Evolutionary conservation across 2,113 vertebrate species (phyloP), one percentile per base, ranked within the genome.

Genomic region (human): DNA sequence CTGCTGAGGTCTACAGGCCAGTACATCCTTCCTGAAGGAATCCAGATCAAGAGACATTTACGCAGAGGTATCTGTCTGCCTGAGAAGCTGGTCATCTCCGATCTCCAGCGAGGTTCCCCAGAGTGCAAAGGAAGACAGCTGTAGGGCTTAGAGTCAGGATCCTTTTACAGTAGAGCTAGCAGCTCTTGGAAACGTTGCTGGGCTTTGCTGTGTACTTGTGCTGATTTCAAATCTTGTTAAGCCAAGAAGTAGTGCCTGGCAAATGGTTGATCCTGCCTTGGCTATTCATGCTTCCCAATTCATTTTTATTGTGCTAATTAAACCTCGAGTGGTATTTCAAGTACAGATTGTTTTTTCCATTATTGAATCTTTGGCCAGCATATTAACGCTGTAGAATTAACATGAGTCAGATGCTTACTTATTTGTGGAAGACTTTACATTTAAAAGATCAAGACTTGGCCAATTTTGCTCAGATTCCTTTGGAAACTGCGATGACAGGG

Each of bases 281-380:
- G 16, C 8, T 98, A 86, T 98, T 98, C 96, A 87, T 96, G 97
- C 45, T 48, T 98, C 79, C 96, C 87, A 97, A 98, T 98, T 99
- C 94, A 98, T 98, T 99, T 98, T 98, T 98, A 98, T 98, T 97
- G 96, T 98, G 97, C 90, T 98, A 98, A 98, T 99, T 98, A 97
- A 98, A 98, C 97, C 97, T 97, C 90, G 97, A 98, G 96, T 95
- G 96, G 97, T 96, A 93, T 97, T 98, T 98, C 95, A 97, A 98
- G 94, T 96, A 94, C 48, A 86, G 97, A 84, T 64, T 98, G 80
- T 95, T 98, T 97, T 93, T 97, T 97, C 95, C 98, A 98, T 98
- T 97, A 9, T 66, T 97, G 89, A 98, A 78, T 76, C 89, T 97
- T 82, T 92, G 97, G 86, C 88, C 96, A 97, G 88, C 48, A 30